A percentile compares a stretch with the other conserved stretches of the same genome.
Evolutionary conservation across 2,888 invertebrate genomes (phyloP).

Genomic region (Drosophila siamana): DNA sequence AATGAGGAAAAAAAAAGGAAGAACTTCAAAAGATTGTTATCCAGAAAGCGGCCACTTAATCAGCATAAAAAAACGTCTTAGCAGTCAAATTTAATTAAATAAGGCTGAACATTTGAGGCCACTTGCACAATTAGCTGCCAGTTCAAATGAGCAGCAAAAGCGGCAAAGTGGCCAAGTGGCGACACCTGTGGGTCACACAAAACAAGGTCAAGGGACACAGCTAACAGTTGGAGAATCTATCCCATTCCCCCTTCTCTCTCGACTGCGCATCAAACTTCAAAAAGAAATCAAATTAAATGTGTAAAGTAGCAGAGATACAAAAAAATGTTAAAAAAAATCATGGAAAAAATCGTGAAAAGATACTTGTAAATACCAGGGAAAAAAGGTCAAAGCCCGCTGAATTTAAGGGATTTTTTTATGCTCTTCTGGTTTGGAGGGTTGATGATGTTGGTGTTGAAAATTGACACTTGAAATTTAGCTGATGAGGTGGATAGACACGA

Average conservation of each 20-base stretch:
- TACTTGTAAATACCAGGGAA: conserved; percentile 62
- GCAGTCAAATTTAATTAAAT: conserved; percentile 73
- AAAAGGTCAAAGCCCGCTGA: conserved; percentile 77
- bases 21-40: conserved; percentile 66
- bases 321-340: conserved; percentile 30
- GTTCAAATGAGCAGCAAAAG: conserved; percentile 70
- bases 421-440: conserved; percentile 43
- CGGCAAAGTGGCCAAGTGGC: conserved; percentile 70
- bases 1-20: conserved; percentile 12
- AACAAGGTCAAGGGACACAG: background rate
- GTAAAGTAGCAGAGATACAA: conserved; percentile 70
- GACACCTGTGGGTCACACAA: conserved; percentile 72
- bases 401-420: conserved; percentile 68
- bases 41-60: conserved; percentile 69
- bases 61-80: conserved; percentile 72
- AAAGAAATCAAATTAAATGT: conserved; percentile 80
- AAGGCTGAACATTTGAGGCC: conserved; percentile 65
- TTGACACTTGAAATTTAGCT: conserved; percentile 72
- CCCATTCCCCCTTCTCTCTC: conserved; percentile 6
- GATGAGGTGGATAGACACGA: conserved; percentile 24
- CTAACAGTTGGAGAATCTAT: background rate
- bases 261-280: conserved; percentile 71
- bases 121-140: conserved; percentile 72
- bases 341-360: conserved; percentile 53
- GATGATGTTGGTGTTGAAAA: conserved; percentile 74